phyloP scores from a whole-genome alignment of 2,113 vertebrate species.

The Pseudopodoces humilis region DNA sequence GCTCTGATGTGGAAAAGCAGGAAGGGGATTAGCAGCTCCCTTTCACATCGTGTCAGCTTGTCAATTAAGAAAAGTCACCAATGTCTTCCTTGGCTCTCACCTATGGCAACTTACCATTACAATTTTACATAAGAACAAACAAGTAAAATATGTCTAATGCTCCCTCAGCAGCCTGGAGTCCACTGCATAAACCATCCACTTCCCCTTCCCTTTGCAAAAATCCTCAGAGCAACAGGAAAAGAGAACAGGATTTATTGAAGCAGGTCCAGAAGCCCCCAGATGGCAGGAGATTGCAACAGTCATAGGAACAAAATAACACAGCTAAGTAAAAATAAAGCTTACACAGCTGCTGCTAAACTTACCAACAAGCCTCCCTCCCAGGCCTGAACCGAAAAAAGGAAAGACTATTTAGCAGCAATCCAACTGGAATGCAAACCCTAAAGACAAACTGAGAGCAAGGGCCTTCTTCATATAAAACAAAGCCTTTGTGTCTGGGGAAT shows the following conservation, averaged over 20 bases:
- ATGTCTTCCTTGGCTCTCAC: neutral
- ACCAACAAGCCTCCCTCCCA: neutral
- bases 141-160: neutral
- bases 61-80: neutral
- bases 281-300: constrained; percentile 21
- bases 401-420: neutral
- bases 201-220: constrained; percentile 33
- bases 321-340: constrained; percentile 60
- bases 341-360: constrained; percentile 2
- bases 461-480: neutral
- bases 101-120: neutral
- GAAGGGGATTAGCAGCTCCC: neutral
- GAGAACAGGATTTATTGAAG: constrained; percentile 41
- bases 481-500: neutral
- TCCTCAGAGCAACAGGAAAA: constrained; percentile 49
- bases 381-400: neutral
- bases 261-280: constrained; percentile 65
- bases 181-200: neutral
- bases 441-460: neutral
- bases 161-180: neutral
- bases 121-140: neutral
- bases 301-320: constrained; percentile 59
- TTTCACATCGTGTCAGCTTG: neutral
- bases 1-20: neutral
- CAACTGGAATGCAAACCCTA: neutral